These are phyloP conservation scores for Carpatolechia fugitivella DNA, from an alignment of 2,888 invertebrate genomes.

Conservation along the genomic window DNA sequence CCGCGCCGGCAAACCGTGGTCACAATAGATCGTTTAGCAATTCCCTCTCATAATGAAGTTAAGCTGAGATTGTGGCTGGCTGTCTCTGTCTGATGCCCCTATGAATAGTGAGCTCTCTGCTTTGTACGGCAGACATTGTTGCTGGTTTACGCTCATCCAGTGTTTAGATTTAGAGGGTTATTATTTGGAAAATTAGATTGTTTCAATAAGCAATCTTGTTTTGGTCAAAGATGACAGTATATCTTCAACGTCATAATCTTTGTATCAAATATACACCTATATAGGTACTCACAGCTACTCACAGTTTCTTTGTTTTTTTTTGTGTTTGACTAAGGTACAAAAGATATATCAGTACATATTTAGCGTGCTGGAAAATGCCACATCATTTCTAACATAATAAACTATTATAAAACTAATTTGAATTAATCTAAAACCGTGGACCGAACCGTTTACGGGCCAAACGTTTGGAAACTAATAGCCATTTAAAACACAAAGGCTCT, in stretches of 20 bases:
- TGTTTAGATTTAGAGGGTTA: slow-evolving; percentile 27
- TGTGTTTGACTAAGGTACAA: no score
- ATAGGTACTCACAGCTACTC: no score
- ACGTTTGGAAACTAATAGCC: slow-evolving; percentile 36
- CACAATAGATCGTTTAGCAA: slow-evolving; percentile 50
- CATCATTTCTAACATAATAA: no score
- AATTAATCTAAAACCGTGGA: neutral
- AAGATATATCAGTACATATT: no score
- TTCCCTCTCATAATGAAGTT: slow-evolving; percentile 74
- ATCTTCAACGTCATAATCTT: neutral
- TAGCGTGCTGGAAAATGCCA: no score
- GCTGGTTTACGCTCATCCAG: slow-evolving; percentile 45
- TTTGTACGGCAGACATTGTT: slow-evolving; percentile 26
- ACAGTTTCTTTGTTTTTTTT: no score
- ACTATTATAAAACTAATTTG: no score
- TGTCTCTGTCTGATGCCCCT: slow-evolving; percentile 35
- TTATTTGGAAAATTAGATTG: neutral
- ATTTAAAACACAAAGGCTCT: slow-evolving; percentile 51
- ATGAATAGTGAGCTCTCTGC: slow-evolving; percentile 44
- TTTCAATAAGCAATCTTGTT: neutral
- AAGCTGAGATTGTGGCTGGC: slow-evolving; percentile 65
- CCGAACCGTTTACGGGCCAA: neutral
- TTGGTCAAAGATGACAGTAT: neutral
- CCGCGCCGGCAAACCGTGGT: slow-evolving; percentile 10
- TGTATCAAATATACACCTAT: no score